Evolutionary conservation across 2,888 invertebrate species (phyloP), one percentile per base, ranked within the genome.

Genomic region (Cybosia mesomella): DNA sequence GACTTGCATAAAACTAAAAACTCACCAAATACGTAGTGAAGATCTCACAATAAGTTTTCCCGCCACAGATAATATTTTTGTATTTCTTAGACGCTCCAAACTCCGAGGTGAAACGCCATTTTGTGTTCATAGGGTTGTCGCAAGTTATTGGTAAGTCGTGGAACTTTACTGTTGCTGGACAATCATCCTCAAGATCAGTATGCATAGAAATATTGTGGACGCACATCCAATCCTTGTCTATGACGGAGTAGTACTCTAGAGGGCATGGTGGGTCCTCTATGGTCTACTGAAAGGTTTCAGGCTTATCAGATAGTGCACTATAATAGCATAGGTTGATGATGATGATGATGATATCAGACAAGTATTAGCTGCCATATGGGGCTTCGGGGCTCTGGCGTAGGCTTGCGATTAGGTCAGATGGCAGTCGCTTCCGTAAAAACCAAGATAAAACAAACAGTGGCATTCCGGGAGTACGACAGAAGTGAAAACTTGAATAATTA

Each of bases 91-190:
- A 74, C 0, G 71, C 57, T 0, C 74, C 76, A 32, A 83, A 89
- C 61, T 79, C 78, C 21, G 75, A 80, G 1, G 66, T 81, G 11
- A 92, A 81, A 0, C 75, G 74, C 83, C 86, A 89, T 43, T 73
- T 75, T 0, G 92, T 92, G 28, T 85, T 81, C 0, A 91, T 87
- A 0, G 92, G 92, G 68, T 92, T 89, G 58, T 87, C 83, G 63
- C 92, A 92, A 0, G 74, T 73, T 0, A 73, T 72, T 34, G 80
- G 76, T 8, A 92, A 49, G 24, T 90, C 87, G 0, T 68, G 66
- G 0, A 85, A 80, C 8, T 74, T 83, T 3, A 88, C 80, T 0
- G 74, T 39, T 0, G 71, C 67, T 0, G 87, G 86, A 62, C 91
- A 91, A 0, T 63, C 9, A 3, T 64, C 67, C 0, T 70, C 70